Conservation (phyloP, 2,888 invertebrate species). For the Melangyna quadrimaculata region DNA sequence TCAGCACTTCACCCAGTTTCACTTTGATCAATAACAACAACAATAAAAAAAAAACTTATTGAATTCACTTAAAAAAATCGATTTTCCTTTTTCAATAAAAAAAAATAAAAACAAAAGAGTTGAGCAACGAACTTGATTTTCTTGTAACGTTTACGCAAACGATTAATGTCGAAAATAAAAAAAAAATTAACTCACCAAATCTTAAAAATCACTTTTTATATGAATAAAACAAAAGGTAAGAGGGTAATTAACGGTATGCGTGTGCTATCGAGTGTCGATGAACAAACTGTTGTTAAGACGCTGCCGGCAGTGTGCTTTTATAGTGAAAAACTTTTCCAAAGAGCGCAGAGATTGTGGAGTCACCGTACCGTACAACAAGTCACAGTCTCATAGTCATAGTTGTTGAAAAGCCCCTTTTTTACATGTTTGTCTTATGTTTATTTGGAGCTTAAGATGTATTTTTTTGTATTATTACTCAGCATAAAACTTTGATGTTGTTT, state of each 20-base stretch:
- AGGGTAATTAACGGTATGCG: slow-evolving; percentile 43
- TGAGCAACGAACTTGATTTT: slow-evolving; percentile 54
- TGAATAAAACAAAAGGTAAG: slow-evolving; percentile 12
- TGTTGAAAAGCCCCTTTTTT: slow-evolving; percentile 58
- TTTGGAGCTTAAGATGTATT: slow-evolving; percentile 33
- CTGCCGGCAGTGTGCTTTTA: slow-evolving; percentile 67
- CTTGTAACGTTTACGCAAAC: slow-evolving; percentile 27
- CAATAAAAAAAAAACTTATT: not conserved
- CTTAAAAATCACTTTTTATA: slow-evolving; percentile 49
- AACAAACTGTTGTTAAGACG: slow-evolving; percentile 68
- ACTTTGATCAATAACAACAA: slow-evolving; percentile 6
- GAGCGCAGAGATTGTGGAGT: not conserved
- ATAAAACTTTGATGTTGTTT: slow-evolving; percentile 29
- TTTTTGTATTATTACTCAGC: slow-evolving; percentile 19
- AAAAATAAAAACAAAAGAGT: slow-evolving; percentile 56
- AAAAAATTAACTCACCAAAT: slow-evolving; percentile 62
- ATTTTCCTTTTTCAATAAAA: slow-evolving; percentile 26
- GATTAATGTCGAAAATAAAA: not conserved
- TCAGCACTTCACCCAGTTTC: slow-evolving; percentile 52
- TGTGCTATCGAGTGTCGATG: slow-evolving; percentile 59
- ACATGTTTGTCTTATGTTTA: slow-evolving; percentile 29
- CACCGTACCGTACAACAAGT: not conserved
- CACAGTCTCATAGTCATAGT: slow-evolving; percentile 9
- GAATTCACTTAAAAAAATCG: slow-evolving; percentile 36
- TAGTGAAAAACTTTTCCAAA: slow-evolving; percentile 64